These are phyloP conservation scores for Drosophila eugracilis DNA, from an alignment of 1,140 invertebrate genomes.

Conservation along the genomic window DNA sequence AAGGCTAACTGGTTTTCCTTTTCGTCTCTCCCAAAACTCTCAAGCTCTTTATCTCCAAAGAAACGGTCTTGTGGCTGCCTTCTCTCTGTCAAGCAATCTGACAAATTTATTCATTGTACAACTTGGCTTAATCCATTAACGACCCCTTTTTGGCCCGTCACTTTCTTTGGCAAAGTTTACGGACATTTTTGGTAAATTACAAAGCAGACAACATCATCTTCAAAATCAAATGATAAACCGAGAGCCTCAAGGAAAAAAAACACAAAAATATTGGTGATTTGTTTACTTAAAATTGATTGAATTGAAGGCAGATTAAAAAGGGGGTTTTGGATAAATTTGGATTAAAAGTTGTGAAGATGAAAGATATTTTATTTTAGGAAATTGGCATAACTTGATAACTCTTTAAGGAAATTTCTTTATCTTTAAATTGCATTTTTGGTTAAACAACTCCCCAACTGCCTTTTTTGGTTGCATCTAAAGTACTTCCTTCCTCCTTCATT, in stretches of 20 bases:
- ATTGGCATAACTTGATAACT: too few relatives aligned
- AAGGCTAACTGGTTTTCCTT: constrained; percentile 16
- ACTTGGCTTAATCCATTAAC: constrained; percentile 76
- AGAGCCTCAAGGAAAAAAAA: background rate
- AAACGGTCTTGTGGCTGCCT: constrained; percentile 32
- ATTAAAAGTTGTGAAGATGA: too few relatives aligned
- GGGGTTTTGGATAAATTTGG: background rate
- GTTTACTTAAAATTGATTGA: constrained; percentile 34
- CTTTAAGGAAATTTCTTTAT: too few relatives aligned
- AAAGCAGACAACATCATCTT: constrained; percentile 23
- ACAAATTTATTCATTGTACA: constrained; percentile 73
- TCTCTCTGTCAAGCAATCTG: constrained; percentile 46
- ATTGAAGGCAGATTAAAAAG: constrained; percentile 2
- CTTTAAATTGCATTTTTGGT: too few relatives aligned
- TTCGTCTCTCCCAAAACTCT: constrained; percentile 3
- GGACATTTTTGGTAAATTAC: constrained; percentile 40
- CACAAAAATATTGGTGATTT: constrained; percentile 15
- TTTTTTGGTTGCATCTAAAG: background rate
- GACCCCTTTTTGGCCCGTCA: constrained; percentile 28
- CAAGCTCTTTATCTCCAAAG: constrained; percentile 18
- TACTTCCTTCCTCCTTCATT: background rate
- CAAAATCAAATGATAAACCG: constrained; percentile 7
- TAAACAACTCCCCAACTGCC: too few relatives aligned
- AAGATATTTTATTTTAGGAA: too few relatives aligned
- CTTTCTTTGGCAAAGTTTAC: constrained; percentile 20